A percentile compares a stretch with the other conserved stretches of the same genome.
These are phyloP conservation scores for Brenthis hecate DNA, from an alignment of 2,888 invertebrate species.

Conservation along the genomic window DNA sequence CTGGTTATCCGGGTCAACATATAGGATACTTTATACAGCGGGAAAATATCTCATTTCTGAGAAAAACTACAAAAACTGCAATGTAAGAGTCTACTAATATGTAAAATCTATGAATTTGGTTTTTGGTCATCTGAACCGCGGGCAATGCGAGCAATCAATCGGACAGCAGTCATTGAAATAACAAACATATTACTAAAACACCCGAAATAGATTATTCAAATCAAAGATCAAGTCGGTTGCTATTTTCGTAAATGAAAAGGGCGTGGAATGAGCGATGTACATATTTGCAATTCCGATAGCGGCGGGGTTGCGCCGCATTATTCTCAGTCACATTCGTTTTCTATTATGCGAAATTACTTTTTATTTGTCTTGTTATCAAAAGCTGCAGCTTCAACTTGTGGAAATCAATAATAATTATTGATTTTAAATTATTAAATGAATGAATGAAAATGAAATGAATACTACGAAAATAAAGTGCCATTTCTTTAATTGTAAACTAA, in stretches of 20 bases:
- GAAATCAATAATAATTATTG: not conserved
- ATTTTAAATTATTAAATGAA: not conserved
- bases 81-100: too few species aligned
- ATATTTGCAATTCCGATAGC: constrained; percentile 49
- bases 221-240: constrained; percentile 26
- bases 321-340: constrained; percentile 36
- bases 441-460: too few species aligned
- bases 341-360: constrained; percentile 20
- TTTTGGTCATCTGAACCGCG: too few species aligned
- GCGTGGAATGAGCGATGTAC: constrained; percentile 43
- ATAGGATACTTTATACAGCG: too few species aligned
- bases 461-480: too few species aligned
- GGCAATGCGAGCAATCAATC: too few species aligned
- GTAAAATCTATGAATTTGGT: too few species aligned
- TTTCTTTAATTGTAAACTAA: too few species aligned
- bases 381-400: not conserved
- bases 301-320: constrained; percentile 32
- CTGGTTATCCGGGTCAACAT: too few species aligned
- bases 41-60: too few species aligned
- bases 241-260: constrained; percentile 28
- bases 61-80: too few species aligned
- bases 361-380: constrained; percentile 11
- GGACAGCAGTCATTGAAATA: too few species aligned
- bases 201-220: constrained; percentile 2
- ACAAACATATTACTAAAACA: not conserved